phyloP scores from a whole-genome alignment of 2,113 vertebrate genomes.

The Cervus canadensis region DNA sequence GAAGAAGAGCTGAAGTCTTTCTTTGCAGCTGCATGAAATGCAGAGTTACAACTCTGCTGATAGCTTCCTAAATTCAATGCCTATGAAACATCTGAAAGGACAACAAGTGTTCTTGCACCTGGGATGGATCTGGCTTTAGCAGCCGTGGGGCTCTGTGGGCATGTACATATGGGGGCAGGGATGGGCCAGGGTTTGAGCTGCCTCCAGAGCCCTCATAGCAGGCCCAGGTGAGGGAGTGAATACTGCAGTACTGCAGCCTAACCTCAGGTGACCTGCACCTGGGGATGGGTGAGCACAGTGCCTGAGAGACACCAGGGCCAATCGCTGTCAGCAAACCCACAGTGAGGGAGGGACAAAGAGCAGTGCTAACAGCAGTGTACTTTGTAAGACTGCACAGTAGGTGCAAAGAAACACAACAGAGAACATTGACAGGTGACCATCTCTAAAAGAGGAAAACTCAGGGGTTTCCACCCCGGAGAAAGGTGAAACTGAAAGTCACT shows the following conservation, averaged over 20 bases:
- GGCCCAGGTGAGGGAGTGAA: neutral
- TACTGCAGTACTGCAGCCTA: accelerated
- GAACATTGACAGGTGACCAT: neutral
- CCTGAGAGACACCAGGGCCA: neutral
- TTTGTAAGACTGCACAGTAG: neutral
- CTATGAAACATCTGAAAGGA: neutral
- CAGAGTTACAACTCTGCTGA: neutral
- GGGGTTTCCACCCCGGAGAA: neutral
- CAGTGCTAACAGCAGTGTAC: neutral
- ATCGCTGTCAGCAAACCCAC: neutral
- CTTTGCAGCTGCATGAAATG: neutral
- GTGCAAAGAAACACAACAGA: neutral
- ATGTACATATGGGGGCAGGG: neutral
- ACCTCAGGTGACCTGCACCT: neutral
- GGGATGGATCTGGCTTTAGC: neutral
- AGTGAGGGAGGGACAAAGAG: neutral
- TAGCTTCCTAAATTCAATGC: neutral
- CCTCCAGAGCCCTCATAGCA: neutral
- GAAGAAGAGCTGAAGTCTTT: neutral
- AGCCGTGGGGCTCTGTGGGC: neutral
- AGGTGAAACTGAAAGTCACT: neutral
- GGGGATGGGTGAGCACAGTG: neutral
- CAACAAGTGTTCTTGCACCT: neutral
- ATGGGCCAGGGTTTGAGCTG: neutral
- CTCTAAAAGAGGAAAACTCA: neutral